phyloP scores from a whole-genome alignment of 1,140 invertebrate genomes.

The Drosophila melanica region DNA sequence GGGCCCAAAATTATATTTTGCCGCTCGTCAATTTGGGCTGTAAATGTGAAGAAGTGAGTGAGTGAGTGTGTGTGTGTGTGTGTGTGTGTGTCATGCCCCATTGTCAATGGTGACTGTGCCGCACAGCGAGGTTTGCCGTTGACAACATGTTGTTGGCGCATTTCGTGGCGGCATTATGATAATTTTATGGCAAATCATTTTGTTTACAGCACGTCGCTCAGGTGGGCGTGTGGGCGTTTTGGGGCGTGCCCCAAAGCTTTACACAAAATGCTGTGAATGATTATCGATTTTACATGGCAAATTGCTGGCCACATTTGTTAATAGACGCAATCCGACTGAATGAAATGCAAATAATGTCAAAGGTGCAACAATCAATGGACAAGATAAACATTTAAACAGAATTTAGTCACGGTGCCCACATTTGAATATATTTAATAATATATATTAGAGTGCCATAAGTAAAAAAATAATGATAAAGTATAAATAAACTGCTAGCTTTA shows the following conservation, averaged over 20 bases:
- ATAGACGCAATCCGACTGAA: slow-evolving; percentile 12
- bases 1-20: slow-evolving; percentile 49
- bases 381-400: not conserved
- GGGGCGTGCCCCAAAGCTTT: slow-evolving; percentile 55
- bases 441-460: not conserved
- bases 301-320: slow-evolving; percentile 54
- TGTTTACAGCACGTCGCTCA: slow-evolving; percentile 74
- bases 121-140: slow-evolving; percentile 41
- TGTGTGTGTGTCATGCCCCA: slow-evolving; percentile 12
- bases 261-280: slow-evolving; percentile 76
- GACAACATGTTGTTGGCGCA: slow-evolving; percentile 81
- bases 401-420: not conserved
- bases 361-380: slow-evolving; percentile 6
- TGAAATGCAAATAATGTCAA: slow-evolving; percentile 18
- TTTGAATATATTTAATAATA: not conserved
- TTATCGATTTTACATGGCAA: slow-evolving; percentile 80
- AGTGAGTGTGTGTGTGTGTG: slow-evolving; percentile 4
- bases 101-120: slow-evolving; percentile 10
- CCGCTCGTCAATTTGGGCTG: slow-evolving; percentile 52
- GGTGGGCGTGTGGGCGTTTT: slow-evolving; percentile 15
- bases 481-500: no score
- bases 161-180: slow-evolving; percentile 77
- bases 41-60: slow-evolving; percentile 4
- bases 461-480: no score
- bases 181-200: slow-evolving; percentile 82